These are phyloP conservation scores for Centropyge bicolor DNA, from an alignment of 2,797 vertebrate species.

Conservation along the genomic window DNA sequence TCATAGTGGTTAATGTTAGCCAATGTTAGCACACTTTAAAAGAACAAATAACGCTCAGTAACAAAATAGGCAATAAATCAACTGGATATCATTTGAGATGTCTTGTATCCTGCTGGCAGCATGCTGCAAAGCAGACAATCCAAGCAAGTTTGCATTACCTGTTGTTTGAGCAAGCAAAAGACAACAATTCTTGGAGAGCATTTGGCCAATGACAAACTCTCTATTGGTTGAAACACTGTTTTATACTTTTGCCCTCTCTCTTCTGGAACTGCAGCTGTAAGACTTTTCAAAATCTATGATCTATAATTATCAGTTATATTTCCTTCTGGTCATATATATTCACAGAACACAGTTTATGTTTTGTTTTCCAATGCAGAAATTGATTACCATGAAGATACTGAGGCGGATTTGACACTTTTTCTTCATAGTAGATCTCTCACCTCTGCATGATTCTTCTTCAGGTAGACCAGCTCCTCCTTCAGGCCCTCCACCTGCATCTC, in stretches of 20 bases:
- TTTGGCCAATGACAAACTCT: not conserved
- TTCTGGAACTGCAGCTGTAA: not conserved
- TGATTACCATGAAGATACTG: not conserved
- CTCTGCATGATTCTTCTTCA: slow-evolving; percentile 86
- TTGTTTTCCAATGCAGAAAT: not conserved
- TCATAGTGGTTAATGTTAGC: not conserved
- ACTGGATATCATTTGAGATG: not conserved
- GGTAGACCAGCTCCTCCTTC: slow-evolving; percentile 84
- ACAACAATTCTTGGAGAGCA: not conserved
- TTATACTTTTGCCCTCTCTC: not conserved
- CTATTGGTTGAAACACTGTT: not conserved
- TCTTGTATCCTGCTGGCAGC: not conserved
- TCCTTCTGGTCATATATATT: too few relatives aligned
- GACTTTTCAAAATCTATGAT: too few relatives aligned
- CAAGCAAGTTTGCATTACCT: slow-evolving; percentile 24
- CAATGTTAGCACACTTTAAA: not conserved
- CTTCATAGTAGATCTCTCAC: slow-evolving; percentile 53
- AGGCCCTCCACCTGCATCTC: slow-evolving; percentile 85
- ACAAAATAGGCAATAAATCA: not conserved
- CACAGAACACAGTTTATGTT: not conserved
- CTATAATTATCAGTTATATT: too few relatives aligned
- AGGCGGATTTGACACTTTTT: not conserved
- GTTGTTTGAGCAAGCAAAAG: slow-evolving; percentile 28
- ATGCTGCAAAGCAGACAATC: not conserved
- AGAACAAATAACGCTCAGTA: not conserved